Percentiles rank a stretch among this genome's conserved stretches.
Evolutionary conservation across 2,797 vertebrate species (phyloP).

Genomic region (Xenops minutus): DNA sequence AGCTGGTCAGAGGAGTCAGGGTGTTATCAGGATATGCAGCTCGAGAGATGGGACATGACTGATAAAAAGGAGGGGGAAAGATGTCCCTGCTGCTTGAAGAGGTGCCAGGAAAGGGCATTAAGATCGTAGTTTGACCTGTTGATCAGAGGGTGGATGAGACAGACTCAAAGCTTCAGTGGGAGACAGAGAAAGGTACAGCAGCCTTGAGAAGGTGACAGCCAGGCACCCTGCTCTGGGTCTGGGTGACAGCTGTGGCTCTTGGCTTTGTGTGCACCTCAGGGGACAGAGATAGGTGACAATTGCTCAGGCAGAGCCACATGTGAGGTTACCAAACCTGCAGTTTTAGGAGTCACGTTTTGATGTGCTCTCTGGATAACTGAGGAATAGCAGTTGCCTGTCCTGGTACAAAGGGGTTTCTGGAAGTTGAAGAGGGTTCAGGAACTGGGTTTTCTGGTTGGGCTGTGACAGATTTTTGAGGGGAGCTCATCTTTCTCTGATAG

Average conservation of each 20-base stretch:
- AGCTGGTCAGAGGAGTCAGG: background rate
- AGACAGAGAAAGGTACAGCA: background rate
- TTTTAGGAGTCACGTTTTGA: background rate
- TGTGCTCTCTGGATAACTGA: background rate
- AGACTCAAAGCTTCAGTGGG: background rate
- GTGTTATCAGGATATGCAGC: background rate
- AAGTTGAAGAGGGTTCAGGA: background rate
- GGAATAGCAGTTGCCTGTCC: background rate
- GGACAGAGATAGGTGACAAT: background rate
- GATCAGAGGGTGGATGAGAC: background rate
- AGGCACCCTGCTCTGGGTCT: background rate
- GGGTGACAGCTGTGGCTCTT: background rate
- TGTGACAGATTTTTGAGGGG: background rate
- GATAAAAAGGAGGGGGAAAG: background rate
- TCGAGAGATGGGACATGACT: background rate
- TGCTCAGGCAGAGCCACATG: background rate
- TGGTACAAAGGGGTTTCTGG: background rate
- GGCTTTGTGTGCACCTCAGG: background rate
- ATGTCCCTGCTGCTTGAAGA: background rate
- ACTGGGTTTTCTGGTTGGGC: background rate
- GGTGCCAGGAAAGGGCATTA: accelerated
- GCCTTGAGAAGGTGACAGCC: accelerated
- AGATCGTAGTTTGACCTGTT: accelerated
- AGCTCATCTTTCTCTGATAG: background rate
- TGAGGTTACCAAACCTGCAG: background rate